These are phyloP conservation scores for Chrysaora quinquecirrha DNA, from an alignment of 30 jellyfish, hydroid and myxozoan genomes.

Conservation along the genomic window DNA sequence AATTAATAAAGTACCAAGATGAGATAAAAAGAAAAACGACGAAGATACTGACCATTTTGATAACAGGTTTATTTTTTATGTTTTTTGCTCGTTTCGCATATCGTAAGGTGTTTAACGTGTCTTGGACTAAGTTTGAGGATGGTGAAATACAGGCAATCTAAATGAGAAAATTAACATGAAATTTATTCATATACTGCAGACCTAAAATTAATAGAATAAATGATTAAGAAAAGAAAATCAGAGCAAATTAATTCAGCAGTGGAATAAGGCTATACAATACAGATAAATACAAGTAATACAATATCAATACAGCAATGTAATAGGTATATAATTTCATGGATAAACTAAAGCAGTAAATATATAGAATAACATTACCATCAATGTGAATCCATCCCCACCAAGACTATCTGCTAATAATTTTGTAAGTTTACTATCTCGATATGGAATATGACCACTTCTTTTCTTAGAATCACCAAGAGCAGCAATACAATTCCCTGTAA, in stretches of 20 bases:
- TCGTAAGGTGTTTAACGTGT: conserved; percentile 90
- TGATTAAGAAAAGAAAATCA: too few relatives aligned
- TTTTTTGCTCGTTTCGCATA: conserved; percentile 98
- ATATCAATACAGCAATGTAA: too few relatives aligned
- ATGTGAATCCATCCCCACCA: conserved; percentile 98
- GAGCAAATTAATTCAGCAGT: too few relatives aligned
- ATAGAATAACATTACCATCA: too few relatives aligned
- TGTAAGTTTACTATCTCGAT: conserved; percentile 96
- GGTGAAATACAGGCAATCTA: conserved; percentile 99
- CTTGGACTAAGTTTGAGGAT: conserved; percentile 80
- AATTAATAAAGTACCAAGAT: too few relatives aligned
- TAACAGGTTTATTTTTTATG: conserved; percentile 94
- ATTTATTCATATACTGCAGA: too few relatives aligned
- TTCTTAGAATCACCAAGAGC: conserved; percentile 96
- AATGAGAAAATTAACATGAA: conserved; percentile 1
- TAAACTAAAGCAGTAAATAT: too few relatives aligned
- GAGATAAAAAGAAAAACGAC: not conserved
- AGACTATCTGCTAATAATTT: conserved; percentile 91
- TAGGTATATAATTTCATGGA: too few relatives aligned
- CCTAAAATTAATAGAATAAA: too few relatives aligned
- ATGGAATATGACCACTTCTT: conserved; percentile 90
- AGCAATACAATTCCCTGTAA: conserved; percentile 91
- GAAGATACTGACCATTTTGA: conserved; percentile 95
- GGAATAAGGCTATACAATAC: too few relatives aligned
- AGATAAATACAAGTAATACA: too few relatives aligned